Conservation (phyloP, 2,888 invertebrate species). For the Dusona sp. region DNA sequence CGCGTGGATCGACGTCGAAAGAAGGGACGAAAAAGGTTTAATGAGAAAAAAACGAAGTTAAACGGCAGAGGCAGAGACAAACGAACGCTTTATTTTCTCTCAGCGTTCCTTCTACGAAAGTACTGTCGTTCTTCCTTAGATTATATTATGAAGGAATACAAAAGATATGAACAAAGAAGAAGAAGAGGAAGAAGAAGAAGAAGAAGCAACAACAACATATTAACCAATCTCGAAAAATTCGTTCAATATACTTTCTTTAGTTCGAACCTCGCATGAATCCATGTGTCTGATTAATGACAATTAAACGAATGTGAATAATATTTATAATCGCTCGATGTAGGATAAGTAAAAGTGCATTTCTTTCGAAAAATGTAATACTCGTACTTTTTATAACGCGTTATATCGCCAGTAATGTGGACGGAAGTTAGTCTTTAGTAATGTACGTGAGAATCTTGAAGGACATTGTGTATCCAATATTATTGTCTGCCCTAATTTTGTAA, state of each 20-base stretch:
- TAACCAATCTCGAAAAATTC: not conserved
- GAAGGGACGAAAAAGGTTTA: not conserved
- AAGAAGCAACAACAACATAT: not conserved
- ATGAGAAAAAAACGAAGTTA: slow-evolving; percentile 19
- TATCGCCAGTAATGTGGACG: slow-evolving; percentile 64
- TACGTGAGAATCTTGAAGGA: slow-evolving; percentile 46
- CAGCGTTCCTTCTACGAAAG: slow-evolving; percentile 68
- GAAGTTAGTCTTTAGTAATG: slow-evolving; percentile 59
- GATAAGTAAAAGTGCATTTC: slow-evolving; percentile 75
- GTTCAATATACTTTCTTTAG: slow-evolving; percentile 47
- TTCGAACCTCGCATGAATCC: slow-evolving; percentile 53
- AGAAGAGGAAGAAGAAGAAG: not conserved
- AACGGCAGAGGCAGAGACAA: slow-evolving; percentile 64
- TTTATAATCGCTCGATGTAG: slow-evolving; percentile 71
- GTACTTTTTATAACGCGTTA: slow-evolving; percentile 72
- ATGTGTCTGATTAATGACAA: slow-evolving; percentile 63
- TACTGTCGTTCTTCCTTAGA: slow-evolving; percentile 59
- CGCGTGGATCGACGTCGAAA: slow-evolving; percentile 24
- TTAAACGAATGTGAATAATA: slow-evolving; percentile 70
- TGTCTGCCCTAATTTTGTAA: slow-evolving; percentile 42
- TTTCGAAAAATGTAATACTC: slow-evolving; percentile 78
- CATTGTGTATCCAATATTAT: slow-evolving; percentile 29
- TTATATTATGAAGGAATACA: slow-evolving; percentile 25
- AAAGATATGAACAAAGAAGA: too few relatives aligned
- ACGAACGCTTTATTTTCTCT: slow-evolving; percentile 65